Base-by-base conservation (phyloP, 2,888 invertebrate genomes). In the Parnassius orleans region DNA sequence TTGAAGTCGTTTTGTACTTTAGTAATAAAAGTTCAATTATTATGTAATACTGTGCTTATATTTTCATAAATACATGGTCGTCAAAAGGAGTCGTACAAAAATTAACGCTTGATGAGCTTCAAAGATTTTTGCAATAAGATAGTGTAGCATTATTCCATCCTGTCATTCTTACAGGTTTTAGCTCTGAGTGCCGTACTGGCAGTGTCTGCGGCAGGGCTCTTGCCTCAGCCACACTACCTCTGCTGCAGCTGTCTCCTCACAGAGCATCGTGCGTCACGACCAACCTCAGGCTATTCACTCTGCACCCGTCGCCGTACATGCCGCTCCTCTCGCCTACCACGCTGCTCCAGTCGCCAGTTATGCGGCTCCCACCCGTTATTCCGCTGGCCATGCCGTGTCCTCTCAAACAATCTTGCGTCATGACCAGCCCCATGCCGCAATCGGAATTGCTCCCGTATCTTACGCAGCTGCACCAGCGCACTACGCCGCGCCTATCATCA, bases 341-440 rank as follows among this genome's bases (percentile, higher is more conserved):
- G 70, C 78, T 19, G 77, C 74, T 53, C 78, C 81, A 1, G 62
- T 69, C 50, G 71, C 72, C 41, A 63, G 70, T 54, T 67, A 73
- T 51, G 71, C 76, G 9, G 72, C 73, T 3, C 69, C 73, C 7
- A 70, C 71, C 9, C 71, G 66, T 61, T 70, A 75, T 69, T 60
- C 82, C 81, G 68, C 74, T 53, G 72, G 76, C 19, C 72, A 75
- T 47, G 68, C 67, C 9, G 55, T 69, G 14, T 68, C 84, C 9
- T 79, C 81, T 12, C 88, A 88, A 67, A 77, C 80, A 74, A 86
- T 90, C 57, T 81, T 86, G 65, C 88, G 77, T 57, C 87, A 84
- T 67, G 85, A 84, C 69, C 82, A 84, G 65, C 70, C 67, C 47
- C 73, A 69, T 60, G 69, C 72, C 15, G 68, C 80, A 72, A 67